phyloP scores from a whole-genome alignment of 2,113 vertebrate genomes.

The Macaca fascicularis region DNA sequence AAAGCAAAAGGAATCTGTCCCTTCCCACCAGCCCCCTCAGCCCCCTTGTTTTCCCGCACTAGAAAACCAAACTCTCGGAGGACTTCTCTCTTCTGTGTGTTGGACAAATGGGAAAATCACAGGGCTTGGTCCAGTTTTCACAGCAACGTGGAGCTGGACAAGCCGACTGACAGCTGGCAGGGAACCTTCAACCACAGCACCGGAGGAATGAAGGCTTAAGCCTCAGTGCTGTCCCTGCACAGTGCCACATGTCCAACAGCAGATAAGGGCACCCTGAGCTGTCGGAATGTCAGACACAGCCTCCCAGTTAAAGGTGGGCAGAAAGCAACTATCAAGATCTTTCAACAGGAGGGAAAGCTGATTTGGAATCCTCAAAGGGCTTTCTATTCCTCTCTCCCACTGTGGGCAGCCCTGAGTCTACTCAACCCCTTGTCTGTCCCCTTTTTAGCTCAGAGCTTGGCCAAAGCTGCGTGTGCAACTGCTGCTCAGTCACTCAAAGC shows the following conservation, averaged over 20 bases:
- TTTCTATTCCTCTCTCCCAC: neutral
- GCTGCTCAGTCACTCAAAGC: no score
- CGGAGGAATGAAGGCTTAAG: neutral
- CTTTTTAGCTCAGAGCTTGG: neutral
- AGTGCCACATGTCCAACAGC: neutral
- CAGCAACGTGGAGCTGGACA: neutral
- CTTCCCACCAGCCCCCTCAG: neutral
- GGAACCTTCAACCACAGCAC: neutral
- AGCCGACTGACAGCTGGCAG: neutral
- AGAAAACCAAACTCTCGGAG: neutral
- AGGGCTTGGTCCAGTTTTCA: neutral
- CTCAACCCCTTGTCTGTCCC: accelerated
- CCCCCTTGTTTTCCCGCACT: neutral
- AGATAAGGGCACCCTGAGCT: neutral
- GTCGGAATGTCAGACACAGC: neutral
- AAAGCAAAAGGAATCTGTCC: neutral
- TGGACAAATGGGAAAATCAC: neutral
- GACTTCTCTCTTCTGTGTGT: neutral
- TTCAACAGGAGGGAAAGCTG: neutral
- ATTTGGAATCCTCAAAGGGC: neutral
- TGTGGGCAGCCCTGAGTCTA: neutral
- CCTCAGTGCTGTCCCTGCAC: neutral
- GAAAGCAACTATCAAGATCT: neutral
- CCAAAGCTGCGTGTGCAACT: neutral
- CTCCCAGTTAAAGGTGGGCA: neutral